Evolutionary conservation across 2,888 invertebrate species (phyloP), one percentile per base, ranked within the genome.

Genomic region (Teinopalpus imperialis): DNA sequence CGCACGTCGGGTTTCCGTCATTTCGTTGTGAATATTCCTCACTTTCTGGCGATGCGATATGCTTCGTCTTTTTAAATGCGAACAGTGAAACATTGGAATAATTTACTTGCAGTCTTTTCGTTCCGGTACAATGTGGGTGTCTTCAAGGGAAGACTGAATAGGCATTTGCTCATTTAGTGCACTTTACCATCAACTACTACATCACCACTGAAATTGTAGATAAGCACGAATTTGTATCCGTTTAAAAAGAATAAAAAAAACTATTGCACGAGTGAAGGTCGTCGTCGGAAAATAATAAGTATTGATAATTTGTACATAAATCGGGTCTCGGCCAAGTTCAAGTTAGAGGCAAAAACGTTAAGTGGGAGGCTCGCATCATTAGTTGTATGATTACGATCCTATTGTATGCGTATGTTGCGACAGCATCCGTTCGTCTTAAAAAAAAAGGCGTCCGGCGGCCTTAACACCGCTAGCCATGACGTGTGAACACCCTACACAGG

Each of bases 381-480:
- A 70, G 57, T 46, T 46, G 58, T 57, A 54, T 63, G 66, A 69
- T 74, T 74, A 70, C 64, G 54, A 44, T 53, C 49, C 51, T 43
- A 46, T 63, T 66, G 63, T 60, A 61, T 66, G 61, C 56, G 58
- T 63, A 57, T 51, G 55, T 52, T 52, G 67, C 73, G 61, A 66
- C 77, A 74, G 55, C 65, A 67, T 71, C 66, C 67, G 74, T 67
- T 63, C 42, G 20, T 41, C 32, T 35, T 8, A 18, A 27, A 16
- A 76, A 77, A 81, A 77, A 78, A 55, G 60, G 56, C 63, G 61
- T 80, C 78, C 75, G 79, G 49, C 62, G 69, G 59, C 81, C 81
- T 81, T 81, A 72, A 43, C 54, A 48, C 48, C 48, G 51, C 52
- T 57, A 49, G 45, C 50, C 54, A 62, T 57, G 62, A 68, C 59